Evolutionary conservation across 92 coral and sea anemone genomes (phyloP).

Genomic region (Scolanthus callimorphus): DNA sequence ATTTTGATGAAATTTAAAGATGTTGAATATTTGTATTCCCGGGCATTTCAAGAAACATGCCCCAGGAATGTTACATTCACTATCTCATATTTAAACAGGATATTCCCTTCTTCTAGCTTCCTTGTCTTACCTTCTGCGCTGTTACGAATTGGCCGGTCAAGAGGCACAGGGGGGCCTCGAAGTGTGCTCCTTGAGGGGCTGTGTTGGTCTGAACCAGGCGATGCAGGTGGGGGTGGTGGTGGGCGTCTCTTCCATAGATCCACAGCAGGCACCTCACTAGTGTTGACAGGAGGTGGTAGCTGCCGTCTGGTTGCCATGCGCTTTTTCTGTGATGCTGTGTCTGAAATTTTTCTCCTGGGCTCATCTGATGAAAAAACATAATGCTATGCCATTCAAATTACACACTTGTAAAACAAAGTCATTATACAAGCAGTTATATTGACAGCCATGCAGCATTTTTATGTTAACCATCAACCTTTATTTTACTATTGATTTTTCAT

Average conservation of each 20-base stretch:
- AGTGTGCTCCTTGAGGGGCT: not conserved
- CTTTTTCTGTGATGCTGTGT: too few species aligned
- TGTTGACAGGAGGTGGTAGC: slow-evolving; percentile 6
- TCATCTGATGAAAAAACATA: too few species aligned
- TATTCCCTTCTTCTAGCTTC: not conserved
- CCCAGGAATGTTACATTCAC: too few species aligned
- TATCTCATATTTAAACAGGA: not conserved
- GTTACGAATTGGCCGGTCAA: not conserved
- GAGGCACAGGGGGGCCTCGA: slow-evolving; percentile 10
- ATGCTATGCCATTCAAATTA: too few species aligned
- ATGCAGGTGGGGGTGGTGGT: slow-evolving; percentile 68
- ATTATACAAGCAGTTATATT: too few species aligned
- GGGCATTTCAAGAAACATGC: too few species aligned
- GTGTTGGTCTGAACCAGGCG: slow-evolving; percentile 15
- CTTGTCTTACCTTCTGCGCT: not conserved
- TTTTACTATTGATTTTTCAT: not conserved
- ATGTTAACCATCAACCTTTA: not conserved
- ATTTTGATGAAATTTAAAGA: too few species aligned
- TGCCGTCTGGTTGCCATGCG: slow-evolving; percentile 49
- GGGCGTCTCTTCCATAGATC: slow-evolving; percentile 19
- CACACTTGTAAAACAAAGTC: too few species aligned
- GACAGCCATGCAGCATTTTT: too few species aligned
- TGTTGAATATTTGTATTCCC: too few species aligned
- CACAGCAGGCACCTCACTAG: not conserved
- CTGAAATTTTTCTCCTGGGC: too few species aligned